These are phyloP conservation scores for Electrophaes corylata DNA, from an alignment of 2,888 invertebrate species.

Conservation along the genomic window DNA sequence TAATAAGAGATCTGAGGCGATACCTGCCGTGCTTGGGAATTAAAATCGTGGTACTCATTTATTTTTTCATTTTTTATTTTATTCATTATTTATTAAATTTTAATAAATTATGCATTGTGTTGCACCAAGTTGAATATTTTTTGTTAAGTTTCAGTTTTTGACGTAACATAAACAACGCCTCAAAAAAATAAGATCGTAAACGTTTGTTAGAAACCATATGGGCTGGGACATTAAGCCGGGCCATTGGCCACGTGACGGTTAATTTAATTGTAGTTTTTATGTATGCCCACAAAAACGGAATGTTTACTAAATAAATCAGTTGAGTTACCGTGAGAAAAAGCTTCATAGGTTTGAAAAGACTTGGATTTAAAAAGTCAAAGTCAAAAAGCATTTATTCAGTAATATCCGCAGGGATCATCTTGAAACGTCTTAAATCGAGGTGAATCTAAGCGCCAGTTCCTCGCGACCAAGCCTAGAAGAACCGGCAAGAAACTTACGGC, in stretches of 20 bases:
- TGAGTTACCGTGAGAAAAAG: constrained; percentile 37
- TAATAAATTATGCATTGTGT: too few species aligned
- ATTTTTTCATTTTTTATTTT: too few species aligned
- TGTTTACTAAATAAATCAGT: constrained; percentile 38
- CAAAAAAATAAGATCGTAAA: constrained; percentile 2
- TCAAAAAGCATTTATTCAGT: too few species aligned
- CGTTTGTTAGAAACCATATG: constrained; percentile 29
- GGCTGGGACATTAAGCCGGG: constrained; percentile 38
- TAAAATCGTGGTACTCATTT: too few species aligned
- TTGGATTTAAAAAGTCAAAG: constrained; percentile 1
- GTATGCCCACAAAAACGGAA: constrained; percentile 37
- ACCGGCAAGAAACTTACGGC: too few species aligned
- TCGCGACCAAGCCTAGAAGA: too few species aligned
- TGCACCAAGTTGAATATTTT: neutral
- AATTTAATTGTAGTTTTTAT: constrained; percentile 33
- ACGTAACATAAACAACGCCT: constrained; percentile 3
- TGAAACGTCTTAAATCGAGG: too few species aligned
- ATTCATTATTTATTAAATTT: too few species aligned
- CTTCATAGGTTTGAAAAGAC: constrained; percentile 13
- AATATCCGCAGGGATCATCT: too few species aligned
- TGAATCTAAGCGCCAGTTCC: too few species aligned
- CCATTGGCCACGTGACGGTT: constrained; percentile 39
- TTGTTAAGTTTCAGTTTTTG: constrained; percentile 4
- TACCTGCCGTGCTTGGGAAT: too few species aligned
- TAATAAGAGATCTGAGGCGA: too few species aligned